Percentiles rank a stretch among this genome's conserved stretches.
These are phyloP conservation scores for Colaptes auratus DNA, from an alignment of 2,113 vertebrate species.

Conservation along the genomic window DNA sequence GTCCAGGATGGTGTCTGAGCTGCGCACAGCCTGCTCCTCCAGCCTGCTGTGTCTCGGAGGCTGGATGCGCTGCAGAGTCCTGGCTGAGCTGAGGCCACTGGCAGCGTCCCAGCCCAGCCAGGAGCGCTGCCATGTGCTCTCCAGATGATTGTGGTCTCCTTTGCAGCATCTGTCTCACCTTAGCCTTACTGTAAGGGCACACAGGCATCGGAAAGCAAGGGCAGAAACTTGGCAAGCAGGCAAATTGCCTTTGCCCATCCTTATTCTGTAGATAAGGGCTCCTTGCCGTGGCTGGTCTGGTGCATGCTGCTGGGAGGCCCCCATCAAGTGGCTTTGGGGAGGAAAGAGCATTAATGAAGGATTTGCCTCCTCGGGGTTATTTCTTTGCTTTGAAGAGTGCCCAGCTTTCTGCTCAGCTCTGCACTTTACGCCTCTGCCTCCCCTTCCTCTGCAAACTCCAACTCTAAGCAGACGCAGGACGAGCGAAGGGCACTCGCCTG, in stretches of 20 bases:
- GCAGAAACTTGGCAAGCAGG: background rate
- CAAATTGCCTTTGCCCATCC: background rate
- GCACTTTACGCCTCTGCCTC: constrained; percentile 33
- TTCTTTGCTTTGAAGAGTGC: background rate
- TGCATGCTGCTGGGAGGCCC: background rate
- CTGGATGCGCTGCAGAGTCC: background rate
- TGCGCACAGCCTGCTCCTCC: background rate
- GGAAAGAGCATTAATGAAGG: background rate
- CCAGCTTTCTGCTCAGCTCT: constrained; percentile 17
- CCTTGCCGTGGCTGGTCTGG: background rate
- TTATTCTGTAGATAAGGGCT: constrained; percentile 19
- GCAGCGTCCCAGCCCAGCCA: background rate
- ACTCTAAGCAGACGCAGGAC: background rate
- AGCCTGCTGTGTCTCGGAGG: background rate
- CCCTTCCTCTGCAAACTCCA: background rate
- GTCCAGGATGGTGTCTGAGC: background rate
- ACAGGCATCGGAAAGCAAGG: background rate
- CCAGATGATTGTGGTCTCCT: background rate
- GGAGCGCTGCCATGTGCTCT: background rate
- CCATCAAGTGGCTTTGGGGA: background rate
- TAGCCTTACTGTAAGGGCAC: background rate
- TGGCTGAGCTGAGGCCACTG: background rate
- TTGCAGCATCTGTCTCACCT: background rate
- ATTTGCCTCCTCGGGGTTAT: background rate
- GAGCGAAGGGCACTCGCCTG: background rate